A percentile compares a stretch with the other conserved stretches of the same genome.
phyloP scores from a whole-genome alignment of 2,888 invertebrate genomes.

The Epirrhoe alternata region DNA sequence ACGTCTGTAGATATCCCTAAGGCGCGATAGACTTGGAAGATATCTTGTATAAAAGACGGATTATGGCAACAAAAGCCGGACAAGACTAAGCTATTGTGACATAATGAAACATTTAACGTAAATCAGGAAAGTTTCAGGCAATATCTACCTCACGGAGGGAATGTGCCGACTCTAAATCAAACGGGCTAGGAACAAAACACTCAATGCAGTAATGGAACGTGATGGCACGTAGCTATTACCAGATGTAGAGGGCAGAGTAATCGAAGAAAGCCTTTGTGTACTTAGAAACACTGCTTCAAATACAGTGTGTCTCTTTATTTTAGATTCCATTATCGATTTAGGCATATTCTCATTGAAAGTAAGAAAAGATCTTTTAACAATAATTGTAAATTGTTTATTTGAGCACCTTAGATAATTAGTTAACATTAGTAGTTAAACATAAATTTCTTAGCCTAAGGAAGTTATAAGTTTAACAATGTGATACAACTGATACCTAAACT shows the following conservation, averaged over 20 bases:
- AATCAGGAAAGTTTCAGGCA: conserved; percentile 31
- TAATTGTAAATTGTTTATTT: no score
- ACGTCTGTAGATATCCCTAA: not conserved
- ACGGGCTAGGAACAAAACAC: conserved; percentile 51
- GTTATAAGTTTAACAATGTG: no score
- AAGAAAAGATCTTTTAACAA: no score
- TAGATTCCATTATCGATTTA: not conserved
- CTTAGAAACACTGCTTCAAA: not conserved
- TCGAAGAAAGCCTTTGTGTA: conserved; percentile 2
- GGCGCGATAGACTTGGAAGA: not conserved
- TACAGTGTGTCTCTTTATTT: not conserved
- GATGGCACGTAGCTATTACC: conserved; percentile 55
- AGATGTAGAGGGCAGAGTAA: conserved; percentile 45
- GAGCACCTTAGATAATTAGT: no score
- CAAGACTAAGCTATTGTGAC: conserved; percentile 10
- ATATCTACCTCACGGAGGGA: conserved; percentile 54
- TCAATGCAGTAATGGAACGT: conserved; percentile 54
- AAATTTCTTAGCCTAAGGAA: no score
- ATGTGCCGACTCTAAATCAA: conserved; percentile 62
- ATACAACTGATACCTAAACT: no score
- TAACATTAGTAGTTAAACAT: no score
- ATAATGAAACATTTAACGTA: conserved; percentile 38
- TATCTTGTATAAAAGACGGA: not conserved
- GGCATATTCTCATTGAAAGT: no score
- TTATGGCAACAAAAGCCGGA: conserved; percentile 10